A percentile compares a stretch with the other conserved stretches of the same genome.
Conservation (phyloP, 2,888 invertebrate genomes). For the Cantharis nigra region DNA sequence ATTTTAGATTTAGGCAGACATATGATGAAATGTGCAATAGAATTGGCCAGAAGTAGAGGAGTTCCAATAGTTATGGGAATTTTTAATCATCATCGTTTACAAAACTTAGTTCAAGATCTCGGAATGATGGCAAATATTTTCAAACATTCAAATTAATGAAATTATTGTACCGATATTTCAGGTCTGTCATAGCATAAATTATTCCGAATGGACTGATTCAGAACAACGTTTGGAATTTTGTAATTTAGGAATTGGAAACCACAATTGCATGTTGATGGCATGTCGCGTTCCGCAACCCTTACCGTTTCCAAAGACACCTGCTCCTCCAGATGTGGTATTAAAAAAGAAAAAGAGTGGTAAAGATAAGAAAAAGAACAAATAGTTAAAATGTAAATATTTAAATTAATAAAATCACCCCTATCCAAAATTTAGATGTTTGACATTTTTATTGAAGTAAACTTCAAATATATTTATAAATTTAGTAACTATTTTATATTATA, state of each 20-base stretch:
- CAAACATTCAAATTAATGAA: neutral
- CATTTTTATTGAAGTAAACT: neutral
- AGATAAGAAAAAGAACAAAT: neutral
- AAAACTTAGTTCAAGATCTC: slow-evolving; percentile 43
- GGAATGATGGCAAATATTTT: slow-evolving; percentile 39
- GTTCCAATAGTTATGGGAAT: slow-evolving; percentile 47
- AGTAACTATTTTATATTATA: neutral
- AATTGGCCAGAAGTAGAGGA: slow-evolving; percentile 47
- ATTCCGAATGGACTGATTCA: neutral
- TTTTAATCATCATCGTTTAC: slow-evolving; percentile 42
- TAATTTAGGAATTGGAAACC: neutral
- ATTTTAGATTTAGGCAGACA: slow-evolving; percentile 40
- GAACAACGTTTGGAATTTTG: neutral
- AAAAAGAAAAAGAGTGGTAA: neutral
- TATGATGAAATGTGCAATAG: slow-evolving; percentile 41
- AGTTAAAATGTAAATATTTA: neutral
- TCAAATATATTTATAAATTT: neutral
- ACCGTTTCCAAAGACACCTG: neutral
- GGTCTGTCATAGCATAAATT: neutral
- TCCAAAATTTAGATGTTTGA: neutral
- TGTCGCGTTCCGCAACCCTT: neutral
- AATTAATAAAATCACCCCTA: neutral
- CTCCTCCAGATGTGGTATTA: slow-evolving; percentile 1
- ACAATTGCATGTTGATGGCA: neutral
- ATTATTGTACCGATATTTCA: neutral